Conservation (phyloP, 2,888 invertebrate genomes). For the Chaitophorus viminalis region DNA sequence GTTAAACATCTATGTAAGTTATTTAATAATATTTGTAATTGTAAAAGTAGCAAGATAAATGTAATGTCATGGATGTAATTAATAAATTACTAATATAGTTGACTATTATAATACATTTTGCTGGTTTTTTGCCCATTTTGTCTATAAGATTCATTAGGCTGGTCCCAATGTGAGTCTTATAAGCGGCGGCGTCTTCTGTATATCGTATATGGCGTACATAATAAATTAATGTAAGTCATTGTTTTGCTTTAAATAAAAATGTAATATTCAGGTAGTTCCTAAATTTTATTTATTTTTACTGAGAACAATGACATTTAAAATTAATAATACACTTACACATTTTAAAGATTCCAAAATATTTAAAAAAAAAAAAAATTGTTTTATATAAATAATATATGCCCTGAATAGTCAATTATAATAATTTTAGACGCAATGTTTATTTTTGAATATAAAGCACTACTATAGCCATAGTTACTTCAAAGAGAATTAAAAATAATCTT, state of each 20-base stretch:
- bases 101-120: too few species aligned
- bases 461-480: neutral
- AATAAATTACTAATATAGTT: too few species aligned
- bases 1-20: too few species aligned
- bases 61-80: too few species aligned
- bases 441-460: neutral
- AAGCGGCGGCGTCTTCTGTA: too few species aligned
- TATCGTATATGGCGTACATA: too few species aligned
- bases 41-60: too few species aligned
- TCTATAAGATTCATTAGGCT: too few species aligned
- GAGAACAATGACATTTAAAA: constrained; percentile 1
- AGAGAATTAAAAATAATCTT: neutral
- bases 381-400: neutral
- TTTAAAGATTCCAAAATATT: neutral
- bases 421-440: neutral
- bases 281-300: constrained; percentile 12
- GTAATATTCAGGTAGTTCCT: neutral
- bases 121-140: too few species aligned
- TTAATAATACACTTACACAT: neutral
- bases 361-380: constrained; percentile 12
- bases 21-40: too few species aligned
- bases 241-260: constrained; percentile 21
- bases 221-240: constrained; percentile 21
- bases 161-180: too few species aligned
- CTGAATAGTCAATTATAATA: neutral